A percentile compares a stretch with the other conserved stretches of the same genome.
These are phyloP conservation scores for Kryptolebias ocellatus DNA, from an alignment of 2,797 vertebrate species.

Conservation along the genomic window DNA sequence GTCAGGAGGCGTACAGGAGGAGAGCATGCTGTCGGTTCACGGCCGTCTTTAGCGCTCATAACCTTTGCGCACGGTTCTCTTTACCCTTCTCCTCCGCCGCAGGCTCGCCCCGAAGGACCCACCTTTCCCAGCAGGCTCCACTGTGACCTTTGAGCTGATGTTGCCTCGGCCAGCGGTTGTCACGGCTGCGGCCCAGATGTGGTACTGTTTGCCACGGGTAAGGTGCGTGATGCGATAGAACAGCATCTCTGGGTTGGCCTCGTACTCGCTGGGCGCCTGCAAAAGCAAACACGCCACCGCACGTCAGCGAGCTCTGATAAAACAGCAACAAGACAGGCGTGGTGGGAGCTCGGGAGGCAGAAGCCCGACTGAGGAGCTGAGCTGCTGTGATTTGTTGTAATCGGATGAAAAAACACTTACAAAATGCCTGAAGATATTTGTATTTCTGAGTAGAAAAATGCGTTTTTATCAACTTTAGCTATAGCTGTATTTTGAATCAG, in stretches of 20 bases:
- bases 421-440: too few species aligned
- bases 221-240: conserved; percentile 97
- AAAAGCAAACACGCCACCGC: conserved; percentile 46
- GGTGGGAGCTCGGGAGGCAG: background rate
- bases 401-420: too few species aligned
- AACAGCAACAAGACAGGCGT: conserved; percentile 1
- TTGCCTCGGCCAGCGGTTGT: conserved; percentile 96
- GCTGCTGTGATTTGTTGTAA: too few species aligned
- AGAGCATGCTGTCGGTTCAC: conserved; percentile 43
- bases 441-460: too few species aligned
- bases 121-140: conserved; percentile 97
- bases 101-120: conserved; percentile 43
- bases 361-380: too few species aligned
- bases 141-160: conserved; percentile 95
- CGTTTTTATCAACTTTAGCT: too few species aligned
- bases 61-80: conserved; percentile 62
- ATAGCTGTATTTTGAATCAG: too few species aligned
- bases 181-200: conserved; percentile 98
- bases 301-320: conserved; percentile 35
- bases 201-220: conserved; percentile 93
- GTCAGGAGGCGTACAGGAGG: conserved; percentile 27
- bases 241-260: conserved; percentile 95
- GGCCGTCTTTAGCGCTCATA: conserved; percentile 35
- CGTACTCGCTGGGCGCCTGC: conserved; percentile 97
- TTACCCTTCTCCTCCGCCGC: conserved; percentile 41